Base-by-base conservation (phyloP, 2,797 vertebrate species). In the Trematomus bernacchii region DNA sequence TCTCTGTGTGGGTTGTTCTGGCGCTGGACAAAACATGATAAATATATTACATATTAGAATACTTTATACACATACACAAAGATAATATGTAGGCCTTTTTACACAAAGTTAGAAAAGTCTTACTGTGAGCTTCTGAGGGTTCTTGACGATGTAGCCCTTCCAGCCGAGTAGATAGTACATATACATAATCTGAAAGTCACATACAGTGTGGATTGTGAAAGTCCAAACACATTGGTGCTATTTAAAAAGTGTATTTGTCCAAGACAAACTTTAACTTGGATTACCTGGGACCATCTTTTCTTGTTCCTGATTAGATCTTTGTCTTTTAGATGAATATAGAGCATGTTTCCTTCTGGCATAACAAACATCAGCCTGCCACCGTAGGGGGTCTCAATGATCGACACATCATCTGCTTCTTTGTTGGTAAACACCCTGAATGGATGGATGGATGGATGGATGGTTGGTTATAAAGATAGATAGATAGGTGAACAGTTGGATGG, bases 231-330 rank as follows among this genome's bases (percentile, higher is more conserved):
- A 55, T 14, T 0, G 3, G 1, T 30, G 23, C 19, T 46, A 15
- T 40, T 2, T 21, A 23, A 62, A 21, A 12, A 8, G 14, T 58
- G 18, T 52, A 18, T 44, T 52, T 62, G 37, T 61, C 21, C 9
- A 5, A 9, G 3, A 71, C 9, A 71, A 62, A 46, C 18, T 61
- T 61, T 1, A 33, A 57, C 37, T 63, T 33, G 18, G 18, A 6
- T 66, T 37, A 96, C 96, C 94, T 96, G 96, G 16, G 96, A 96
- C 96, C 96, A 96, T 85, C 96, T 91, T 78, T 96, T 96, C 85
- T 96, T 96, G 90, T 96, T 93, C 61, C 94, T 91, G 80, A 96
- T 96, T 43, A 84, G 86, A 10, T 0, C 0, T 79, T 96, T 96
- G 85, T 96, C 95, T 86, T 96, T 96, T 0, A 96, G 85, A 80